A percentile compares a stretch with the other conserved stretches of the same genome.
phyloP scores from a whole-genome alignment of 2,888 invertebrate genomes.

The Amphipoea lucens region DNA sequence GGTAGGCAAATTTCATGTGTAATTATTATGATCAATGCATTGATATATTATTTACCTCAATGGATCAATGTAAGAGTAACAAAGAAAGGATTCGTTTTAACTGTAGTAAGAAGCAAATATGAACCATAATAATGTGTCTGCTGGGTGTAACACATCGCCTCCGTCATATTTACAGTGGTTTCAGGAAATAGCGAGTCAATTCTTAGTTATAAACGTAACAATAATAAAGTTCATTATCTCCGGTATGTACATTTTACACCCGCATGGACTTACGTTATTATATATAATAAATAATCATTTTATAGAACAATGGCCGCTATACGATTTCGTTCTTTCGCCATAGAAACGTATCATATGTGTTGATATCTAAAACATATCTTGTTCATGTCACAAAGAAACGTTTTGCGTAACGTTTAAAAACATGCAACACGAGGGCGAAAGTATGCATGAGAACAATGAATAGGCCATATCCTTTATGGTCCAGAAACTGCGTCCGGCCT shows the following conservation, averaged over 20 bases:
- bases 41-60: too few relatives aligned
- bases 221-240: neutral
- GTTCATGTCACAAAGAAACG: conserved; percentile 32
- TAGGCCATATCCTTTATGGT: conserved; percentile 86
- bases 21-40: neutral
- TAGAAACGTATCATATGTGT: neutral
- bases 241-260: neutral
- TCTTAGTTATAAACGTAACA: neutral
- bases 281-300: neutral
- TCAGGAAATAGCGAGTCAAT: neutral
- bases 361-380: conserved; percentile 23
- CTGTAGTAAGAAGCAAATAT: neutral
- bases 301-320: neutral
- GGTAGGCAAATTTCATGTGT: neutral
- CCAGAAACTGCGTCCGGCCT: conserved; percentile 86
- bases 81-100: neutral
- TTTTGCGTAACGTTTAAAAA: conserved; percentile 61
- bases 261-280: neutral
- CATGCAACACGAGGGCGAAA: conserved; percentile 67
- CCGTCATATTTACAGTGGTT: neutral
- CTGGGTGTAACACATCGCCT: neutral
- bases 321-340: neutral
- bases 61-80: too few relatives aligned
- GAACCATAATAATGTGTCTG: neutral
- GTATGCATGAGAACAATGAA: conserved; percentile 81